Evolutionary conservation across 2,888 invertebrate genomes (phyloP).

Genomic region (Augochlorella aurata): DNA sequence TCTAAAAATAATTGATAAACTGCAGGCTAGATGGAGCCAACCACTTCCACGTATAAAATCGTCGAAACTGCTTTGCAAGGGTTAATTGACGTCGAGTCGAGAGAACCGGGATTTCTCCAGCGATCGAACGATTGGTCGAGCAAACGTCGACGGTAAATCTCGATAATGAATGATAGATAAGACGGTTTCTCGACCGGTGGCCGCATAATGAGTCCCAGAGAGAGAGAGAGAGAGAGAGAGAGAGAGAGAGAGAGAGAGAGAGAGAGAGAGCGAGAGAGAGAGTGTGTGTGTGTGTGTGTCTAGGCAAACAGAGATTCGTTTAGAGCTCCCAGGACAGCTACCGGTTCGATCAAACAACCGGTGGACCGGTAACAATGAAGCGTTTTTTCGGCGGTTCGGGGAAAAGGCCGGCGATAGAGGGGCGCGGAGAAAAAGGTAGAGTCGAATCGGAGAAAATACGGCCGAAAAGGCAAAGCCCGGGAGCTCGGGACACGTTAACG

Average conservation of each 20-base stretch:
- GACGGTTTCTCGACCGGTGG: conserved; percentile 11
- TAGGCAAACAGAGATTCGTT: conserved; percentile 66
- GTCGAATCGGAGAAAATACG: conserved; percentile 34
- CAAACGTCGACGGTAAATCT: conserved; percentile 29
- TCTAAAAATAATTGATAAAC: neutral
- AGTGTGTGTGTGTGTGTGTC: neutral
- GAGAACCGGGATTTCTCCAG: neutral
- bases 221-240: neutral
- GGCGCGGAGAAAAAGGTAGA: neutral
- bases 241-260: too few species aligned
- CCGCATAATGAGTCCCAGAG: conserved; percentile 16
- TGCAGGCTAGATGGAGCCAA: neutral
- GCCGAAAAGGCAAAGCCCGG: conserved; percentile 68
- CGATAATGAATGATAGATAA: conserved; percentile 46
- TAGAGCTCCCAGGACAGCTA: conserved; percentile 68
- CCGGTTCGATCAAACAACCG: conserved; percentile 73
- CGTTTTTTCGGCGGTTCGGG: conserved; percentile 33
- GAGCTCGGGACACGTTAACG: conserved; percentile 72
- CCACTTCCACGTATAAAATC: neutral
- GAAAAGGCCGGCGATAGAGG: conserved; percentile 4
- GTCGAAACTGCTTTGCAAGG: neutral
- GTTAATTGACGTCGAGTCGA: neutral
- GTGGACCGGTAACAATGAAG: conserved; percentile 49
- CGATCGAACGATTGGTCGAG: conserved; percentile 26
- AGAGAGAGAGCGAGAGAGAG: too few species aligned